phyloP scores from a whole-genome alignment of 2,797 vertebrate species.

The Gephyroberyx darwinii region DNA sequence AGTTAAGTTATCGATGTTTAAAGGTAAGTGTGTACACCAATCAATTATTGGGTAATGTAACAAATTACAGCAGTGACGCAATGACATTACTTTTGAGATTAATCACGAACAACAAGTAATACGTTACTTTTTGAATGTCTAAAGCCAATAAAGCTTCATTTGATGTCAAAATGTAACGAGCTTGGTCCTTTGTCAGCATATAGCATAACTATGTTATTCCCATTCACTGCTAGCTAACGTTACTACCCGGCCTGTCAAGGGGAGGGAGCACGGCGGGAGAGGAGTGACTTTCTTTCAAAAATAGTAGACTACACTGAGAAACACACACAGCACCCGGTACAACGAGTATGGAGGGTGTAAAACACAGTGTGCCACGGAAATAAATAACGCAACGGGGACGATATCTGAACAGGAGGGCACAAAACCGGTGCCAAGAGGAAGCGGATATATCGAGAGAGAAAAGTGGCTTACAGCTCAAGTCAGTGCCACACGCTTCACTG shows the following conservation, averaged over 20 bases:
- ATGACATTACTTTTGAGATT: no score
- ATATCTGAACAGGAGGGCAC: conserved; percentile 4
- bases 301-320: conserved; percentile 45
- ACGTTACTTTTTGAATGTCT: no score
- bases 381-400: conserved; percentile 60
- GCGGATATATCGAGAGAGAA: conserved; percentile 1
- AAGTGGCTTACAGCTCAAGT: conserved; percentile 17
- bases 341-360: conserved; percentile 29
- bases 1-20: no score
- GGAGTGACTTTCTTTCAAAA: conserved; percentile 75
- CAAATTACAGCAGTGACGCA: no score
- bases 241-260: conserved; percentile 21
- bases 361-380: conserved; percentile 51
- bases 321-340: conserved; percentile 26
- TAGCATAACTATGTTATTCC: no score
- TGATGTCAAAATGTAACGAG: no score
- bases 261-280: conserved; percentile 51
- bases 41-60: no score
- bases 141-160: no score
- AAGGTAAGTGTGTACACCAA: no score
- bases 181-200: no score
- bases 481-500: conserved; percentile 51
- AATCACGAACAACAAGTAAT: no score
- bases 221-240: neutral
- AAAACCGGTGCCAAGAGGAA: conserved; percentile 10